Evolutionary conservation across 2,113 vertebrate species (phyloP).

Genomic region (Malurus alboscapulatus): DNA sequence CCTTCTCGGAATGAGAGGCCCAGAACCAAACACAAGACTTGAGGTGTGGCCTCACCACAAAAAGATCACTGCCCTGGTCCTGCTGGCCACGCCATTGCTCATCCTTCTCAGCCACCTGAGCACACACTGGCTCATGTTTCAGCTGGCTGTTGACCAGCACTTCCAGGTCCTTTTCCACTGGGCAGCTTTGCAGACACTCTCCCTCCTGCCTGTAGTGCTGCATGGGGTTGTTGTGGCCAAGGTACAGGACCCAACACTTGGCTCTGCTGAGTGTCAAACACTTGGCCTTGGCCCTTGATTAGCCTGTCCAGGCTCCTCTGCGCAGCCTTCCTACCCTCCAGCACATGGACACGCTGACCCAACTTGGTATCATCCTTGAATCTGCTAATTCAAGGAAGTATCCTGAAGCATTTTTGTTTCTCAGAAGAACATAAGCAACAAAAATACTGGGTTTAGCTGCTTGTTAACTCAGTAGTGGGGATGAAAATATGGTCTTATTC

Average conservation of each 20-base stretch:
- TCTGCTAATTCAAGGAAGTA: neutral
- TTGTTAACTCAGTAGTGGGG: neutral
- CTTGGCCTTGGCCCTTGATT: neutral
- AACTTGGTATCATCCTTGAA: rapidly evolving
- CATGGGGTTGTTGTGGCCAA: neutral
- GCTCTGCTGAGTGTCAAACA: neutral
- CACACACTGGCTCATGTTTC: neutral
- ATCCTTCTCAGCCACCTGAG: neutral
- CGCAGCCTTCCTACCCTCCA: neutral
- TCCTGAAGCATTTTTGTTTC: neutral
- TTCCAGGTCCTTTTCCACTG: neutral
- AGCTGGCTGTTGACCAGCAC: neutral
- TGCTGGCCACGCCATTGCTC: neutral
- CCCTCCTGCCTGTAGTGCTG: no score
- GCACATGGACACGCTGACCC: neutral
- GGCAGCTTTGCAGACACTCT: neutral
- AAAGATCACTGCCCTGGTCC: rapidly evolving
- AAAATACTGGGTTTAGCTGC: neutral
- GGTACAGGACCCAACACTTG: neutral
- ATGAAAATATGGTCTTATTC: neutral
- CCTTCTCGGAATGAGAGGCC: neutral
- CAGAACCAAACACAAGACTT: neutral
- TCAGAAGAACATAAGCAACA: neutral
- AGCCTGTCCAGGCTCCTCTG: neutral
- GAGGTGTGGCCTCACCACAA: rapidly evolving